Conservation (phyloP, 2,113 vertebrate genomes). For the Callipepla squamata region DNA sequence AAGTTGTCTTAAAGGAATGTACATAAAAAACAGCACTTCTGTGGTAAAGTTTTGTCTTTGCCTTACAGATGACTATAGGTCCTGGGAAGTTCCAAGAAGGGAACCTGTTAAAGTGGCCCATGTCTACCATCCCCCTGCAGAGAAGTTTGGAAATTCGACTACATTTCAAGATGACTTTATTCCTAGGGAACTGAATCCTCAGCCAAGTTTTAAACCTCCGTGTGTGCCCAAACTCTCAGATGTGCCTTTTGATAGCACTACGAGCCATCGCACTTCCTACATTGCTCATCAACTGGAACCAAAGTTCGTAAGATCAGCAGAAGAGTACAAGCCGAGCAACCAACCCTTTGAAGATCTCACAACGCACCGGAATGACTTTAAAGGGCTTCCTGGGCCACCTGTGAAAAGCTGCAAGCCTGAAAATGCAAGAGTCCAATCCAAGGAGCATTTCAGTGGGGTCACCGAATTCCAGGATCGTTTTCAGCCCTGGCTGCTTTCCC, state of each 20-base stretch:
- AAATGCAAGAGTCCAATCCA: neutral
- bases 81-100: slow-evolving; percentile 77
- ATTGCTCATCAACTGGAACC: slow-evolving; percentile 70
- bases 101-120: slow-evolving; percentile 74
- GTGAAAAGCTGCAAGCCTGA: slow-evolving; percentile 82
- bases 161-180: slow-evolving; percentile 85
- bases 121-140: slow-evolving; percentile 73
- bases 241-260: slow-evolving; percentile 74
- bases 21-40: neutral
- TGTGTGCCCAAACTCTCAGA: slow-evolving; percentile 22
- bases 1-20: neutral
- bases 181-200: slow-evolving; percentile 60
- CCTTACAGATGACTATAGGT: slow-evolving; percentile 82
- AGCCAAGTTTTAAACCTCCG: slow-evolving; percentile 78
- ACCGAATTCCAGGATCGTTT: slow-evolving; percentile 85
- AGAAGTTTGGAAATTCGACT: slow-evolving; percentile 84
- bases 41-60: slow-evolving; percentile 16
- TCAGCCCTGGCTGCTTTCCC: slow-evolving; percentile 75
- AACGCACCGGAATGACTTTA: slow-evolving; percentile 81
- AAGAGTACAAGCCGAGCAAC: slow-evolving; percentile 76
- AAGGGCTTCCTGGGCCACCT: slow-evolving; percentile 73
- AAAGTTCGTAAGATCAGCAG: slow-evolving; percentile 38
- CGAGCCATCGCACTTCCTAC: slow-evolving; percentile 78
- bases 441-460: slow-evolving; percentile 71
- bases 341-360: slow-evolving; percentile 82